Base-by-base conservation (phyloP, 2,113 vertebrate species). In the Gambusia affinis region DNA sequence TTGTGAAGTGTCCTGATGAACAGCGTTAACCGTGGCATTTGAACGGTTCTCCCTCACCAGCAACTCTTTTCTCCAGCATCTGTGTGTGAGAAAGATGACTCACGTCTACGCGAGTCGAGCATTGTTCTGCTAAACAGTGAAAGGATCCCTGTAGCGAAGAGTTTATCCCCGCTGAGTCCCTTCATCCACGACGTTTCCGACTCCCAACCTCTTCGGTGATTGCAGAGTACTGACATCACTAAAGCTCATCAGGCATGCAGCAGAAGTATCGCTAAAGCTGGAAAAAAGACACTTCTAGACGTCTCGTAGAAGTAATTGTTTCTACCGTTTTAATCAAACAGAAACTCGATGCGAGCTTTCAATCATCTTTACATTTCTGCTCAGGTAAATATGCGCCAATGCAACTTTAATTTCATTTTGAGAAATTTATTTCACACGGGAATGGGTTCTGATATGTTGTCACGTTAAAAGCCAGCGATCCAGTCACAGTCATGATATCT, bases 391-490 rank as follows among this genome's bases (percentile, higher is more conserved):
- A 3, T 54, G 39, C 3, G 47, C 12, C 15, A 3, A 44, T 14
- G 15, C 15, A 1, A 22, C 28, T 70, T 35, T 42, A 30, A 69
- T 67, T n/a, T 17, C 35, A 42, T 57, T 65, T 24, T 14, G 12
- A 15, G 60, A 54, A 78, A 61, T 42, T 57, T 30, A 69, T 70
- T 74, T 73, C 57, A 39, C 17, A 24, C 44, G 0, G 60, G 39
- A 39, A 22, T 67, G 42, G n/a, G 0, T 47, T 37, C 70, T 57
- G 71, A 67, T 8, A 37, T 73, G 67, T 70, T 68, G 75, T 81
- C 82, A 76, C 66, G 73, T 70, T 68, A 73, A 62, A 75, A 69
- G 72, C 67, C 54, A 78, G 30, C 73, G 75, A 80, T 85, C 39
- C n/a, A 47, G 74, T 89, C 81, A 74, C 71, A 79, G 60, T 31